A percentile compares a stretch with the other conserved stretches of the same genome.
Conservation (phyloP, 1,140 invertebrate species). For the Andricus grossulariae region DNA sequence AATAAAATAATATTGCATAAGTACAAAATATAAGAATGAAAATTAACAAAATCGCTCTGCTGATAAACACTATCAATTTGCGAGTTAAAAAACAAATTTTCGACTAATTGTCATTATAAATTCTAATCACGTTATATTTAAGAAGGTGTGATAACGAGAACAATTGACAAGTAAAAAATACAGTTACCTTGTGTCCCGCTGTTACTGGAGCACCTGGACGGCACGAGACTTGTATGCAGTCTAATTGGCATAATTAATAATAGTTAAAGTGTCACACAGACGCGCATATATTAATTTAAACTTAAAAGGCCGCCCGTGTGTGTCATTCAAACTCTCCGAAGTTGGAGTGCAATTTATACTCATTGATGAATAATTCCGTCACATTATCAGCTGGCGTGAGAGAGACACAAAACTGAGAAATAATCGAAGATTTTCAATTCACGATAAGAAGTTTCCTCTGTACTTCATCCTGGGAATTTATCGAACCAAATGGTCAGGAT, state of each 20-base stretch:
- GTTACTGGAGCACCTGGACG: constrained; percentile 11
- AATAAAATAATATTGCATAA: no score
- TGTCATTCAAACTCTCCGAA: neutral
- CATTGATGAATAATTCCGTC: constrained; percentile 10
- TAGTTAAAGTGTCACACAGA: constrained; percentile 13
- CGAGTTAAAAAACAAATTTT: neutral
- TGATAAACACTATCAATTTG: no score
- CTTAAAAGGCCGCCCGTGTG: neutral
- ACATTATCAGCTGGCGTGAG: neutral
- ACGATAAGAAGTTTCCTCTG: neutral
- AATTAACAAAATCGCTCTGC: no score
- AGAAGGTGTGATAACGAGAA: neutral
- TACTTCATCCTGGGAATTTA: neutral
- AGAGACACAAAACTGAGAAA: neutral
- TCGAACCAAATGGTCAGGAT: neutral
- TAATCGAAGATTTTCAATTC: neutral
- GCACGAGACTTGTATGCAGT: neutral
- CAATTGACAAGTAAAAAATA: neutral
- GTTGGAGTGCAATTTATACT: neutral
- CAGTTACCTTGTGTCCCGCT: constrained; percentile 9
- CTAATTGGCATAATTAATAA: constrained; percentile 14
- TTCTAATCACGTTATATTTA: neutral
- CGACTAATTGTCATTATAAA: neutral
- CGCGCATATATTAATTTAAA: constrained; percentile 9
- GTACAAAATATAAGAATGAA: no score